Evolutionary conservation across 2,888 invertebrate genomes (phyloP).

Genomic region (Heterodera filipjevi): DNA sequence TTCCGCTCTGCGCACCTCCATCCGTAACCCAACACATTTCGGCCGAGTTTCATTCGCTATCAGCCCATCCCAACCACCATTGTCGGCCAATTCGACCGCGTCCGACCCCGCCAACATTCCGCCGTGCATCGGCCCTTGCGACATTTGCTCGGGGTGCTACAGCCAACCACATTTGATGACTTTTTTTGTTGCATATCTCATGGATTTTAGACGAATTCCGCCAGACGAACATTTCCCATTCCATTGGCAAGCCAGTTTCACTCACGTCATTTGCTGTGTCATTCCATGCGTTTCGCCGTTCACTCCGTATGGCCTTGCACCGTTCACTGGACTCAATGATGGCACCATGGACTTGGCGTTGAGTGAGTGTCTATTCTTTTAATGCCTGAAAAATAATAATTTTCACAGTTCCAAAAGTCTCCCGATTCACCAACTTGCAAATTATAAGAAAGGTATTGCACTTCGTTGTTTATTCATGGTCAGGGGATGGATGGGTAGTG

Average conservation of each 20-base stretch:
- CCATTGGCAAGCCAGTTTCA: conserved; percentile 54
- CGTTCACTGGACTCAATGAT: conserved; percentile 55
- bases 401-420: conserved; percentile 53
- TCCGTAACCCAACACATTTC: conserved; percentile 59
- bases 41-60: conserved; percentile 47
- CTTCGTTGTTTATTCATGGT: too few species aligned
- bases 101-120: conserved; percentile 48
- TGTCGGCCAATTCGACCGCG: conserved; percentile 10
- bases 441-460: conserved; percentile 45
- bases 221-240: conserved; percentile 41
- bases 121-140: conserved; percentile 53
- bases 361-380: conserved; percentile 16
- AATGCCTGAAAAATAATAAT: neutral
- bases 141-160: conserved; percentile 46
- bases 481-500: too few species aligned
- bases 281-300: conserved; percentile 61
- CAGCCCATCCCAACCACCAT: conserved; percentile 22
- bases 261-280: conserved; percentile 62
- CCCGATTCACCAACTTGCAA: conserved; percentile 57
- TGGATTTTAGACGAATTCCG: conserved; percentile 17
- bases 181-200: too few species aligned
- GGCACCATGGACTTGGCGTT: conserved; percentile 60
- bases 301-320: conserved; percentile 60
- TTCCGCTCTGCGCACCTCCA: conserved; percentile 60
- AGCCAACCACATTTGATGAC: too few species aligned